Base-by-base conservation (phyloP, 2,797 vertebrate species). In the Chromobotia macracanthus region DNA sequence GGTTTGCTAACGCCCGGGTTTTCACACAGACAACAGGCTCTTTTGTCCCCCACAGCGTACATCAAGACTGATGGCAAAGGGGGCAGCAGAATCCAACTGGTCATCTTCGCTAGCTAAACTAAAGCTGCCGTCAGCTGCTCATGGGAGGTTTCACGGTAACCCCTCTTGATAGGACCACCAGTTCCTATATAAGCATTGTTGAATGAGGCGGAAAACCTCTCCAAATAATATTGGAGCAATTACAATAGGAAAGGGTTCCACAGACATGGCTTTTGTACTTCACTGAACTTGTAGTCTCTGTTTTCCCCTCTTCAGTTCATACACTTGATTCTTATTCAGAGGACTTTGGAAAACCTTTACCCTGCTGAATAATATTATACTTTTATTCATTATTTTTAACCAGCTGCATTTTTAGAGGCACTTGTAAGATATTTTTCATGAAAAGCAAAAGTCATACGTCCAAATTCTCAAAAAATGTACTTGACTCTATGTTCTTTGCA, bases 81-180 rank as follows among this genome's bases (percentile, higher is more conserved):
- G 55, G 41, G 51, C 13, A 56, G 11, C 8, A 3, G 21, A 56
- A 56, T 60, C 46, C 51, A 76, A 23, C 61, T n/a, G 41, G 48
- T 78, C 25, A 50, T 56, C 77, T 56, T 21, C 1, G 35, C 46
- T 68, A 19, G 67, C 73, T 83, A 71, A 84, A 77, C 64, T 46
- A 73, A 72, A 82, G 70, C 77, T 76, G n/a, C n/a, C n/a, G 84
- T 76, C 79, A 73, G 67, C 61, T 71, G 72, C 67, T n/a, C 31
- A 48, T 68, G 41, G n/a, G 66, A 80, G 53, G 55, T 63, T 60
- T 70, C 53, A 64, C n/a, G 55, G 38, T 84, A 71, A 80, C 74
- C 70, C 72, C 63, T 72, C 74, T 72, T 63, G 53, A 83, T 77
- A 72, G 73, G 68, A 41, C 41, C 74, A 64, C n/a, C 41, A 44